Evolutionary conservation across 2,888 invertebrate species (phyloP).

Genomic region (Tuberolachnus salignus): DNA sequence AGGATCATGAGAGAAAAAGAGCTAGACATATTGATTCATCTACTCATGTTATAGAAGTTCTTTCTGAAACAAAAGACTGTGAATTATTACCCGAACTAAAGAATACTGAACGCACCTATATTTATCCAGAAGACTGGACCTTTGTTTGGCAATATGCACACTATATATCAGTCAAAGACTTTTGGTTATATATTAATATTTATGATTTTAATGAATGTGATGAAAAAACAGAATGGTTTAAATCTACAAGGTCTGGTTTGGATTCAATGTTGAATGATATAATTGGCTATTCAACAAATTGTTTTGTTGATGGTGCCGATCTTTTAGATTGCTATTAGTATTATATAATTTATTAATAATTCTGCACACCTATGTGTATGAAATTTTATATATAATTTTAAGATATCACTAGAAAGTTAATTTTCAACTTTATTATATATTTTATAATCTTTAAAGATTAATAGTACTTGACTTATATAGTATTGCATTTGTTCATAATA

Average conservation of each 20-base stretch:
- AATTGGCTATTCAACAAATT: constrained; percentile 38
- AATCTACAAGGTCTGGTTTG: constrained; percentile 37
- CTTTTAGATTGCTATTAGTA: constrained; percentile 39
- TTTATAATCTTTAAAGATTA: too few species aligned
- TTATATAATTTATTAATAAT: too few species aligned
- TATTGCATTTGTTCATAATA: too few species aligned
- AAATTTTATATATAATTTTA: too few species aligned
- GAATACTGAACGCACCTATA: not conserved
- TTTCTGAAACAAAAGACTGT: constrained; percentile 11
- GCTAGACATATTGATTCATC: constrained; percentile 26
- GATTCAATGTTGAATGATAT: constrained; percentile 47
- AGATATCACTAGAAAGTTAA: too few species aligned
- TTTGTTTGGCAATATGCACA: constrained; percentile 4
- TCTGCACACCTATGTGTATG: too few species aligned
- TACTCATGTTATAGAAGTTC: constrained; percentile 20
- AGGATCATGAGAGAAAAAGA: constrained; percentile 3
- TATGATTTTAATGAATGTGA: constrained; percentile 42
- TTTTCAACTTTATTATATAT: too few species aligned
- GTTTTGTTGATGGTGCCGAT: constrained; percentile 40
- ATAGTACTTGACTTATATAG: too few species aligned
- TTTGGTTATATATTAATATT: constrained; percentile 9
- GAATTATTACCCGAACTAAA: constrained; percentile 35
- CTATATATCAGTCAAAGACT: not conserved
- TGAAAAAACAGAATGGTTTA: constrained; percentile 28
- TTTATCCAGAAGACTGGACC: constrained; percentile 18